A percentile compares a stretch with the other conserved stretches of the same genome.
Evolutionary conservation across 2,888 invertebrate genomes (phyloP).

Genomic region (Pachydiplax longipennis): DNA sequence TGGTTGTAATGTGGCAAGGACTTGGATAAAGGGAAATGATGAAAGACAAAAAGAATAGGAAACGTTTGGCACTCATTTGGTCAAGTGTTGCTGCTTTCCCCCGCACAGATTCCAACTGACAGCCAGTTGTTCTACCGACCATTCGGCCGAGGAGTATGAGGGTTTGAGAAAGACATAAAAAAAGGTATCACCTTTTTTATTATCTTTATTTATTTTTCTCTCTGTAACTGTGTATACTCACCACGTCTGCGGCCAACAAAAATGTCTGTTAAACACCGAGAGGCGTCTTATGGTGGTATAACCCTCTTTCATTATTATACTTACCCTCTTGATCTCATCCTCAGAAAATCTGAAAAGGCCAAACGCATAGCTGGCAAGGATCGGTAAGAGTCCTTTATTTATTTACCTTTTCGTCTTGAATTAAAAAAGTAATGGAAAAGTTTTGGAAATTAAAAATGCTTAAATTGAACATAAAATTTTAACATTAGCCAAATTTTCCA

Average conservation of each 20-base stretch:
- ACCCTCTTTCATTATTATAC: constrained; percentile 42
- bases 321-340: constrained; percentile 42
- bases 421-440: constrained; percentile 5
- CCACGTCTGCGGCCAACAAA: constrained; percentile 40
- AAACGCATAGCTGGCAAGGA: constrained; percentile 38
- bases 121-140: constrained; percentile 44
- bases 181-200: constrained; percentile 44
- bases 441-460: not conserved
- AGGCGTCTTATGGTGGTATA: constrained; percentile 43
- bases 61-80: constrained; percentile 37
- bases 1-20: constrained; percentile 18
- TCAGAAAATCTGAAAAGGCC: constrained; percentile 39
- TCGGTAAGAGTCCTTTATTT: constrained; percentile 43
- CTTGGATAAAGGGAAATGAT: not conserved
- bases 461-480: constrained; percentile 29
- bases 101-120: constrained; percentile 11
- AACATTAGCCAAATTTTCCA: constrained; percentile 30
- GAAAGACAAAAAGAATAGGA: constrained; percentile 38
- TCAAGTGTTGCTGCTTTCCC: constrained; percentile 45
- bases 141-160: constrained; percentile 38
- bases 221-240: constrained; percentile 41
- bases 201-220: constrained; percentile 45
- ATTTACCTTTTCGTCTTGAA: constrained; percentile 38
- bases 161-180: constrained; percentile 43
- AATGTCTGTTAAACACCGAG: constrained; percentile 44